Evolutionary conservation across 2,113 vertebrate genomes (phyloP).

Genomic region (Pitta sordida): DNA sequence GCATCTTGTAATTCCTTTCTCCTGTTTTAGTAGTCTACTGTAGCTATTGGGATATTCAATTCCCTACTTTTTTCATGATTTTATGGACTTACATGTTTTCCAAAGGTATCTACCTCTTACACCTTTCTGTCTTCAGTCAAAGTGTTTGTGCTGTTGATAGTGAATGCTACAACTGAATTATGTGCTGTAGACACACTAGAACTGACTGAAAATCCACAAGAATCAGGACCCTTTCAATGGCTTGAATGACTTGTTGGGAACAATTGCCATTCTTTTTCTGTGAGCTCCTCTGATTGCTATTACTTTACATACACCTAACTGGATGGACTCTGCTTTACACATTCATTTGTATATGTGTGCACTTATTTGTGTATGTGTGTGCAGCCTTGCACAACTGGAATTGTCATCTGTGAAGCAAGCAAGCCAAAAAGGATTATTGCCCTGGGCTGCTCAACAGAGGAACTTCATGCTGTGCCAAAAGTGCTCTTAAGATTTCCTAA

Average conservation of each 20-base stretch:
- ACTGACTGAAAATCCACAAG: background rate
- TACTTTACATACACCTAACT: background rate
- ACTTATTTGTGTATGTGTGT: background rate
- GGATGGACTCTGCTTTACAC: background rate
- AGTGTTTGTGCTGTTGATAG: background rate
- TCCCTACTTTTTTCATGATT: background rate
- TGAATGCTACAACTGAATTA: background rate
- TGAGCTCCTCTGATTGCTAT: background rate
- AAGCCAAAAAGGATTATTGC: slow-evolving; percentile 15
- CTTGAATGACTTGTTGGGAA: background rate
- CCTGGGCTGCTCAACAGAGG: background rate
- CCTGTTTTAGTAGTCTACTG: background rate
- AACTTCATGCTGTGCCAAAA: slow-evolving; percentile 16
- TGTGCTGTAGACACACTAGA: background rate
- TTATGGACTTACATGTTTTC: background rate
- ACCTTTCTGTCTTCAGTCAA: background rate
- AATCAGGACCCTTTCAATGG: background rate
- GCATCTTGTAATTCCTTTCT: background rate
- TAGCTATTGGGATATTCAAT: background rate
- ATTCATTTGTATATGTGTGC: background rate
- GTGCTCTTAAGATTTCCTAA: slow-evolving; percentile 16
- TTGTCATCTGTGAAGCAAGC: background rate
- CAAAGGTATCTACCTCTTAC: background rate
- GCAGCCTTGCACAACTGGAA: background rate
- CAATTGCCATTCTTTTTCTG: background rate